Percentiles rank a stretch among this genome's conserved stretches.
phyloP scores from a whole-genome alignment of 2,113 vertebrate genomes.

The Chaetodon auriga region DNA sequence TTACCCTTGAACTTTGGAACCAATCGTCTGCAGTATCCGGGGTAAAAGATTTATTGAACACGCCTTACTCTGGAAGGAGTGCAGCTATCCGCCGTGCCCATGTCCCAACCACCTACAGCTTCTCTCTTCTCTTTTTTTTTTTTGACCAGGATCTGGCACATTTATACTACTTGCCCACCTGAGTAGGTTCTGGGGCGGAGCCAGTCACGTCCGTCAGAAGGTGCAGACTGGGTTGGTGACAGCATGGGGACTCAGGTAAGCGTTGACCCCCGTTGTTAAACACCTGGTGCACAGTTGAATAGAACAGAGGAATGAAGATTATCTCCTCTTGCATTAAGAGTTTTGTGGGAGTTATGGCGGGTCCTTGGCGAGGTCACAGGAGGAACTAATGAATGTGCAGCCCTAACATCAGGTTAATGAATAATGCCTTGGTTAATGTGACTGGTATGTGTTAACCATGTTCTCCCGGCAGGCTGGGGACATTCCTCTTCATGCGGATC shows the following conservation, averaged over 20 bases:
- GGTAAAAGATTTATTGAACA: constrained; percentile 84
- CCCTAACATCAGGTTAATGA: constrained; percentile 80
- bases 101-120: neutral
- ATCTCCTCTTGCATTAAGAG: neutral
- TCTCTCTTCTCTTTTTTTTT: constrained; percentile 22
- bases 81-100: constrained; percentile 33
- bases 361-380: constrained; percentile 54
- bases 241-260: constrained; percentile 85
- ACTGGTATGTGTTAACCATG: constrained; percentile 41
- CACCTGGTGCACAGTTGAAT: neutral
- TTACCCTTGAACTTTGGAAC: constrained; percentile 87
- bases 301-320: neutral
- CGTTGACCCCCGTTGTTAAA: neutral
- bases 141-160: constrained; percentile 82
- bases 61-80: constrained; percentile 69
- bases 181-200: constrained; percentile 85
- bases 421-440: constrained; percentile 77
- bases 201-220: constrained; percentile 80
- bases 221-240: constrained; percentile 86
- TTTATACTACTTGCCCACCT: constrained; percentile 86
- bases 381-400: constrained; percentile 52
- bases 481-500: constrained; percentile 87
- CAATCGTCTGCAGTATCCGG: constrained; percentile 72
- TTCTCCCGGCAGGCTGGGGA: constrained; percentile 80
- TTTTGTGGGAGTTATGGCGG: constrained; percentile 9